Evolutionary conservation across 2,113 vertebrate genomes (phyloP), one percentile per base, ranked within the genome.

Genomic region (Orientallactaga bullata): DNA sequence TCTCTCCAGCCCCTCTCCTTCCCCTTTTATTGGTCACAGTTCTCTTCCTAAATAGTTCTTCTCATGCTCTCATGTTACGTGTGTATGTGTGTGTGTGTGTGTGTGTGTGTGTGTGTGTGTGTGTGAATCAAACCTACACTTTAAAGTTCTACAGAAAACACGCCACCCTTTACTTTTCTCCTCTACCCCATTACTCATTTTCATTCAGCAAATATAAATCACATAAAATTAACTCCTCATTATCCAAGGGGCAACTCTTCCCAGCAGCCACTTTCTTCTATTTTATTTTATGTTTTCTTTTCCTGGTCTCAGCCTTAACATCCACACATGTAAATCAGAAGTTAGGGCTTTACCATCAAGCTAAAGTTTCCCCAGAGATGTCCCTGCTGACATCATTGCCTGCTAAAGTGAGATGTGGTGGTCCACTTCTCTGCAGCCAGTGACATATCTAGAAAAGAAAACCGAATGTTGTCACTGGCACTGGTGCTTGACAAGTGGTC

Each of bases 351-450:
- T 47, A 80, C 4, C 83, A 55, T 85, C 82, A 37, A 72, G 71
- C 72, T 93, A 66, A 63, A 79, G 28, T 55, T 51, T 63, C 26
- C 66, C 77, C 60, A n/a, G 71, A 3, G 24, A n/a, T n/a, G n/a
- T n/a, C n/a, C n/a, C n/a, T n/a, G n/a, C n/a, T n/a, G n/a, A n/a
- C 24, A 63, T 21, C 32, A 61, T 88, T 6, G 51, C 85, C 61
- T 16, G 55, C 61, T 80, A 47, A 79, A 77, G 26, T 32, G 76
- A 51, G 73, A 77, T 90, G 86, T 68, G 84, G 47, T 37, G 23
- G 82, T 66, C 18, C 68, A 78, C 85, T 92, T 96, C 73, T 81
- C 87, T 90, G 58, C 68, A 66, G 71, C 35, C 37, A 68, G 65
- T 82, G 28, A 85, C 77, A 88, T n/a, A 90, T 63, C 83, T 81